A percentile compares a stretch with the other conserved stretches of the same genome.
Evolutionary conservation across 64 coral and sea anemone species (phyloP).

Genomic region (Hydrozoanthus tunicans): DNA sequence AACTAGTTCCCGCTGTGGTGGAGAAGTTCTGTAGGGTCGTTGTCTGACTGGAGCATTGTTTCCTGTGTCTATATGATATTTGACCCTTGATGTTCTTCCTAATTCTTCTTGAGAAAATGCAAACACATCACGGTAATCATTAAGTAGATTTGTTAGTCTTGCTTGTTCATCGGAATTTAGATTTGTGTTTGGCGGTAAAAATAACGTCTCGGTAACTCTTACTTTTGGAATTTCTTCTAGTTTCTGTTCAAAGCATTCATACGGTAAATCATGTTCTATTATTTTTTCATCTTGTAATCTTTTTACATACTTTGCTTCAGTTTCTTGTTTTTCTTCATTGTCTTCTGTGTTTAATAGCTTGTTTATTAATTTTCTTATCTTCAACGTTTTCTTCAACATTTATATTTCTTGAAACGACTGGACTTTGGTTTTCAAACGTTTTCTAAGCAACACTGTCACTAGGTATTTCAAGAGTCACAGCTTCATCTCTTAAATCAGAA

Average conservation of each 20-base stretch:
- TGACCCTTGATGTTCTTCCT: neutral
- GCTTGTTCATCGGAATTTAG: neutral
- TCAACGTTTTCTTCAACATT: neutral
- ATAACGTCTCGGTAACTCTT: neutral
- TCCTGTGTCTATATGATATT: slow-evolving; percentile 4
- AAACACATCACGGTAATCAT: slow-evolving; percentile 12
- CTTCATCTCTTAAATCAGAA: slow-evolving; percentile 2
- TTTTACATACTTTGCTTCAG: neutral
- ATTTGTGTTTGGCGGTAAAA: slow-evolving; percentile 12
- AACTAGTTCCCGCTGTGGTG: neutral
- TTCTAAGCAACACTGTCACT: slow-evolving; percentile 35
- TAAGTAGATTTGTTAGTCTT: slow-evolving; percentile 7
- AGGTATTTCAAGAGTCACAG: neutral
- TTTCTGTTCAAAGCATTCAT: neutral
- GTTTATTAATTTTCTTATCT: neutral
- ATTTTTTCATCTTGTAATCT: neutral
- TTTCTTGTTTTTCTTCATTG: slow-evolving; percentile 3
- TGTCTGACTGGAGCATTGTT: slow-evolving; percentile 19
- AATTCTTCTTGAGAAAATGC: slow-evolving; percentile 14
- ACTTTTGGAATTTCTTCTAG: neutral
- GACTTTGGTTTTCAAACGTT: slow-evolving; percentile 23
- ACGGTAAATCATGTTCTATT: neutral
- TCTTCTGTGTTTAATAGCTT: neutral
- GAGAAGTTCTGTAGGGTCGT: neutral
- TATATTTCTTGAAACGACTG: neutral